phyloP scores from a whole-genome alignment of 2,888 invertebrate species.

The Eupithecia dodoneata region DNA sequence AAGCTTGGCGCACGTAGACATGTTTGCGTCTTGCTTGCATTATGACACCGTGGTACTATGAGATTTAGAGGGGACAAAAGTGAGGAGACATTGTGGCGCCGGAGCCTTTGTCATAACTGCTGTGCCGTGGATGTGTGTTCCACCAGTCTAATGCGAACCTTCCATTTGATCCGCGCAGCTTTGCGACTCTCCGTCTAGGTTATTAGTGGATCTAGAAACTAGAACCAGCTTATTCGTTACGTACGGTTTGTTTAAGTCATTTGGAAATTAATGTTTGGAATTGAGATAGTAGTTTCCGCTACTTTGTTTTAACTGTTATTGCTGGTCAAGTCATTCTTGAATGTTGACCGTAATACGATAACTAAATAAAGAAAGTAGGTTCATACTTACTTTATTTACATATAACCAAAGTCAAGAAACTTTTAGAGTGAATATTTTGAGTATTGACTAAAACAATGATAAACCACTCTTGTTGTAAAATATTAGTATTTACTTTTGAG shows the following conservation, averaged over 20 bases:
- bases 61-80: constrained; percentile 82
- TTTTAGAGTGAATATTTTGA: not conserved
- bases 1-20: constrained; percentile 83
- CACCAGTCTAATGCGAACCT: constrained; percentile 49
- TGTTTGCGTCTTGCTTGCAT: constrained; percentile 84
- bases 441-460: not conserved
- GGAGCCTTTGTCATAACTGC: constrained; percentile 69
- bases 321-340: not conserved
- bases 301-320: not conserved
- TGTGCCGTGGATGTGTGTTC: constrained; percentile 51
- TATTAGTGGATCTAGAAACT: constrained; percentile 28
- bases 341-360: not conserved
- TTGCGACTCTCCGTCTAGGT: constrained; percentile 15
- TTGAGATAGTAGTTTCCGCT: not conserved
- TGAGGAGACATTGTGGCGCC: constrained; percentile 80
- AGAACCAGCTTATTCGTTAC: constrained; percentile 14
- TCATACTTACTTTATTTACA: not conserved
- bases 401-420: not conserved
- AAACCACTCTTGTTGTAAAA: not conserved
- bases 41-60: constrained; percentile 82
- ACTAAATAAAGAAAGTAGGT: not conserved
- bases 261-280: constrained; percentile 5
- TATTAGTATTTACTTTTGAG: constrained; percentile 43
- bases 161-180: constrained; percentile 30
- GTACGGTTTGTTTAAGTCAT: not conserved